Base-by-base conservation (phyloP, 2,888 invertebrate species). In the Tuberolachnus salignus region DNA sequence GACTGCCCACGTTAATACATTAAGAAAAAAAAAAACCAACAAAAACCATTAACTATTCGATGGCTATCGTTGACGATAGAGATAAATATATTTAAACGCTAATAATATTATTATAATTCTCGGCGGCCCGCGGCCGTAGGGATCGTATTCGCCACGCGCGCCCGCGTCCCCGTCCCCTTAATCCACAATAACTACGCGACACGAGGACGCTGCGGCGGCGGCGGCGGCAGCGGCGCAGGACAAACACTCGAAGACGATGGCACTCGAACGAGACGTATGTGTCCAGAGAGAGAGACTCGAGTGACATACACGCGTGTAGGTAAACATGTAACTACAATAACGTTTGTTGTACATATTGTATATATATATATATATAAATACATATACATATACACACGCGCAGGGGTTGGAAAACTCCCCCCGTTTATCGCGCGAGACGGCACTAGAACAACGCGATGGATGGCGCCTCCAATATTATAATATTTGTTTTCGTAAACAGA, bases 231-330 rank as follows among this genome's bases (percentile, higher is more conserved):
- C 53, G 44, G n/a, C 73, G 63, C 63, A 64, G 73, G 73, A 74
- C 53, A 74, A 74, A 74, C 73, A 74, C 73, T 74, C 53, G 34
- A 74, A 64, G 73, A 74, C 13, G 73, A 74, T 74, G 64, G 42
- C 73, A 74, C 73, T 74, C 53, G 73, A 74, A 74, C 42, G 42
- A 8, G 26, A 13, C 64, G 64, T 74, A 74, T 64, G 63, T 74
- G 73, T 74, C 73, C 64, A 64, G 34, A 34, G 34, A 34, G 73
- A 63, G 34, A 34, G 73, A 63, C 73, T 74, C 73, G 64, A 74
- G 73, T 74, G 73, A 74, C 73, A 42, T 74, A 74, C 73, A 74
- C 51, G 73, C 73, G 73, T n/a, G n/a, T 74, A 74, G 64, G 64
- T 74, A 74, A 74, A 74, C 73, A 74, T 74, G 73, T 74, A 44